phyloP scores from a whole-genome alignment of 2,113 vertebrate genomes.

The Albula glossodonta region DNA sequence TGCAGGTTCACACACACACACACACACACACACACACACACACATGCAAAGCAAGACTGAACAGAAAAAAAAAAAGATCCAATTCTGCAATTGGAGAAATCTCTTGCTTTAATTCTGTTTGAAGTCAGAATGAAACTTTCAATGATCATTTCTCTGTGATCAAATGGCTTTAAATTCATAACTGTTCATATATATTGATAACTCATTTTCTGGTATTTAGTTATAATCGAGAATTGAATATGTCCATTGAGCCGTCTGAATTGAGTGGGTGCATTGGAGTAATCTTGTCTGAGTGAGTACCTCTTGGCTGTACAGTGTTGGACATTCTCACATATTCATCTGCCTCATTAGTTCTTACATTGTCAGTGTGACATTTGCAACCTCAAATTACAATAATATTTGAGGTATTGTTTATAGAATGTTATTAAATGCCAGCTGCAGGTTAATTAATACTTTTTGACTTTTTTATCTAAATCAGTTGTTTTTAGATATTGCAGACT shows the following conservation, averaged over 20 bases:
- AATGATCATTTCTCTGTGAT: neutral
- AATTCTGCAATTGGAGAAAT: neutral
- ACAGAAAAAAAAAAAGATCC: neutral
- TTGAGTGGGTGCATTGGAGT: neutral
- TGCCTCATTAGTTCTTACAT: neutral
- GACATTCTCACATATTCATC: no score
- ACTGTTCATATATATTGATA: neutral
- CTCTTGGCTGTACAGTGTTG: no score
- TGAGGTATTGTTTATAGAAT: neutral
- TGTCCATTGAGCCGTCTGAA: neutral
- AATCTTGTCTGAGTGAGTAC: no score
- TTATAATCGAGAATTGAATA: neutral
- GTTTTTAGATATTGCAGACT: no score
- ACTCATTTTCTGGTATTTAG: neutral
- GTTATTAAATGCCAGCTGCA: no score
- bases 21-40: no score
- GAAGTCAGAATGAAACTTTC: no score
- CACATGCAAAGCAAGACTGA: no score
- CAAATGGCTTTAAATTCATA: neutral
- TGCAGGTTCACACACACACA: no score
- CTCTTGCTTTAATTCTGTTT: no score
- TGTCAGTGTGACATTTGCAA: neutral
- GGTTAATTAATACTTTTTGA: no score
- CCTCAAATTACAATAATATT: neutral
- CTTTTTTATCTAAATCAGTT: no score